Base-by-base conservation (phyloP, 30 jellyfish, hydroid and myxozoan genomes). In the Aurelia sp. region DNA sequence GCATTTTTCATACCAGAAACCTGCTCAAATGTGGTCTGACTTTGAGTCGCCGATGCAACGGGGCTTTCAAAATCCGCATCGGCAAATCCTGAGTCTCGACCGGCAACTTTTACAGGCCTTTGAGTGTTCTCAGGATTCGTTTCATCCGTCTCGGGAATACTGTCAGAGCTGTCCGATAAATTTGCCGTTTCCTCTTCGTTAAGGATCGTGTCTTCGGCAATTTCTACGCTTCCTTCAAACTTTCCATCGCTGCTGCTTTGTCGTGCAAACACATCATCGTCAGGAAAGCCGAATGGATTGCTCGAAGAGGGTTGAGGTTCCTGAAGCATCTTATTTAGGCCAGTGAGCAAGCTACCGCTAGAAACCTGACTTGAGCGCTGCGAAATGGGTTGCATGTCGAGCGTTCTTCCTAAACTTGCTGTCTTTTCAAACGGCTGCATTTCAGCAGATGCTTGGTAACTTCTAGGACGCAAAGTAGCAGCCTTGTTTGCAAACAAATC, bases 311-410 rank as follows among this genome's bases (percentile, higher is more conserved):
- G 62, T 13, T 86, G 52, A 27, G 87, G 93, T 62, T 73, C 47
- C 69, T 84, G 87, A 19, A 86, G 86, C 22, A 86, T 77, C 10
- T 81, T 59, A 53, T 86, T 86, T 24, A 86, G 63, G 61, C 83
- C 76, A 52, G 86, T 81, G 13, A 86, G 78, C 19, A 75, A 73
- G 66, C 96, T 86, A 24, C 90, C 96, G 11, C 80, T 31, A 8
- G 96, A 63, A 16, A 52, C 78, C 22, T 62, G 33, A 58, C 91
- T 81, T 13, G 70, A 20, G 22, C 80, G 59, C 30, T 80, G 68
- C 5, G 33, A 41, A 41, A 20, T 20, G 40, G 53, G 44, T 19
- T 35, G 87, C 48, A 35, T 47, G 20, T 20, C 82, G 19, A 24
- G 58, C 11, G 79, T 20, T 41, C 82, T 31, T 5, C 62, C 82